phyloP scores from a whole-genome alignment of 2,888 invertebrate genomes.

The Clanis bilineata region DNA sequence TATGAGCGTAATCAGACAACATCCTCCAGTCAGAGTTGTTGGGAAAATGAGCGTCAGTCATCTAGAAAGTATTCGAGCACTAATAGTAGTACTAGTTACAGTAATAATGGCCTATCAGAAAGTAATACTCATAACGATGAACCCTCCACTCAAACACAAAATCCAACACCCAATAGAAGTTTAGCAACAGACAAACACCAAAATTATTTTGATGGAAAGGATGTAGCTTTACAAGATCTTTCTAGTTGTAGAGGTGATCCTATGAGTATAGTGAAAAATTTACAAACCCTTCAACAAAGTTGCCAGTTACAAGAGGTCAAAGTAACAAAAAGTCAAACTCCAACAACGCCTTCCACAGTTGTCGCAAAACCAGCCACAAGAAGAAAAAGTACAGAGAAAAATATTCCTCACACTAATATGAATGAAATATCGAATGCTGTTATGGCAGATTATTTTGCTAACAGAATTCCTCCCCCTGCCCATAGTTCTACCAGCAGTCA shows the following conservation, averaged over 20 bases:
- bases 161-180: slow-evolving; percentile 73
- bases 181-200: slow-evolving; percentile 75
- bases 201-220: slow-evolving; percentile 84
- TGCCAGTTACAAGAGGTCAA: slow-evolving; percentile 83
- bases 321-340: slow-evolving; percentile 64
- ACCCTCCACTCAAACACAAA: slow-evolving; percentile 65
- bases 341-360: slow-evolving; percentile 49
- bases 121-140: slow-evolving; percentile 74
- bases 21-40: slow-evolving; percentile 77
- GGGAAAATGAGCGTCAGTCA: slow-evolving; percentile 81
- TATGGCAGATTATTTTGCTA: slow-evolving; percentile 81
- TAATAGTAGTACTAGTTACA: slow-evolving; percentile 60
- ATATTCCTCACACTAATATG: slow-evolving; percentile 66
- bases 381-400: slow-evolving; percentile 84
- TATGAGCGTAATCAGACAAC: slow-evolving; percentile 79
- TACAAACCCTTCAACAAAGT: slow-evolving; percentile 84
- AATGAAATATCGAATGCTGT: slow-evolving; percentile 80
- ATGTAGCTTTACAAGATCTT: slow-evolving; percentile 85
- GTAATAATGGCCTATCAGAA: slow-evolving; percentile 67
- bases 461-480: slow-evolving; percentile 87
- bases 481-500: slow-evolving; percentile 84
- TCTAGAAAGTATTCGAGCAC: slow-evolving; percentile 76
- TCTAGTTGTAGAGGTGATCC: slow-evolving; percentile 89
- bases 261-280: slow-evolving; percentile 89
- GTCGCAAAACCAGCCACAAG: slow-evolving; percentile 63